Evolutionary conservation across 2,797 vertebrate species (phyloP).

Genomic region (Leptoclinus maculatus): DNA sequence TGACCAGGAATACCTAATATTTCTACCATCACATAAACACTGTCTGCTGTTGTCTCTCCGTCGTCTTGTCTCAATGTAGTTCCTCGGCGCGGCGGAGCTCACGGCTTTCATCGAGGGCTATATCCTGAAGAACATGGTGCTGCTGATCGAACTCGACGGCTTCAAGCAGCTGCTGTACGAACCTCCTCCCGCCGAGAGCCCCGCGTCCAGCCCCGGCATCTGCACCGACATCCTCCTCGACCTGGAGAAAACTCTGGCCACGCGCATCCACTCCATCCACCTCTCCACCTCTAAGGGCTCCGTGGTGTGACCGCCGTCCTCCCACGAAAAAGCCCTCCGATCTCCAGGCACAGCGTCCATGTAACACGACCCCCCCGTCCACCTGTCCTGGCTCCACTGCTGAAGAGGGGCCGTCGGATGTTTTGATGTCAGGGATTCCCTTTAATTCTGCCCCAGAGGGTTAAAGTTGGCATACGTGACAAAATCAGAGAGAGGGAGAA

Average conservation of each 20-base stretch:
- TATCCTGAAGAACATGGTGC: slow-evolving; percentile 99
- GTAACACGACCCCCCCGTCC: slow-evolving; percentile 32
- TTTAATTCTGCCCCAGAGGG: slow-evolving; percentile 53
- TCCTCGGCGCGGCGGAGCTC: slow-evolving; percentile 93
- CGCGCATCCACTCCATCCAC: slow-evolving; percentile 97
- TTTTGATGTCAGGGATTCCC: slow-evolving; percentile 65
- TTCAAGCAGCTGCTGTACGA: slow-evolving; percentile 98
- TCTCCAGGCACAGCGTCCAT: slow-evolving; percentile 55
- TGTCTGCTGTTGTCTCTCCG: not conserved
- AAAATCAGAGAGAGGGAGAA: slow-evolving; percentile 9
- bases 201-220: slow-evolving; percentile 83
- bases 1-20: not conserved
- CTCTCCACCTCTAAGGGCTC: slow-evolving; percentile 98
- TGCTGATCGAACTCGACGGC: slow-evolving; percentile 94
- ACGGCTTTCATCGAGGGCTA: slow-evolving; percentile 97
- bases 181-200: slow-evolving; percentile 86
- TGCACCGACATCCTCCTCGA: slow-evolving; percentile 92
- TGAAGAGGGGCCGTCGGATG: slow-evolving; percentile 43
- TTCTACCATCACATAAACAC: not conserved
- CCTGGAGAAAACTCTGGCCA: slow-evolving; percentile 96
- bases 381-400: slow-evolving; percentile 7
- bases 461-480: slow-evolving; percentile 22
- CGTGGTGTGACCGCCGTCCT: slow-evolving; percentile 87
- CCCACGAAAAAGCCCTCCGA: slow-evolving; percentile 1
- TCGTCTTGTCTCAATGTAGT: slow-evolving; percentile 75